Evolutionary conservation across 2,113 vertebrate genomes (phyloP), one percentile per base, ranked within the genome.

Genomic region (Aix galericulata): DNA sequence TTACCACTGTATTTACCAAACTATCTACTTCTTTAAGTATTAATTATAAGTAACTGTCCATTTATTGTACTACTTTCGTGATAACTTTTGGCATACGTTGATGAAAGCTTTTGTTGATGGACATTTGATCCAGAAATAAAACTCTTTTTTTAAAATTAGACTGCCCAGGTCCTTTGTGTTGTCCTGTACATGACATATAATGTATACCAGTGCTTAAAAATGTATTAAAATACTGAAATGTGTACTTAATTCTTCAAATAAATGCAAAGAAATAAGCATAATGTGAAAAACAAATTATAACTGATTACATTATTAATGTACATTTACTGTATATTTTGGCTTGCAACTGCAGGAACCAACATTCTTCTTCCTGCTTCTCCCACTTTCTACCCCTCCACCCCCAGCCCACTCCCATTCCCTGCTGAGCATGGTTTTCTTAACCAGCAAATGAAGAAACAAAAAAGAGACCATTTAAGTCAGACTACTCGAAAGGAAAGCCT

Each of bases 381-480:
- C 15, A 44, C 23, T 56, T 56, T 17, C 5, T 42, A 71, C 0
- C 27, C 48, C 82, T 46, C 20, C 46, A 48, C 46, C 9, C 12
- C 48, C 63, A 50, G 13, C 50, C 79, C 56, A 86, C 13, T 67
- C 48, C 69, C 46, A 1, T 83, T 90, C 76, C 90, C 92, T 93
- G 94, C 93, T 88, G 90, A 48, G 82, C 55, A 32, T 60, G 38
- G 66, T 80, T 96, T 95, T 87, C 84, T 75, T 64, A 88, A 72
- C 81, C 23, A 38, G 72, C 84, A 63, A 59, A 89, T 88, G 71
- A 78, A 34, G 89, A 93, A 95, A 95, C 89, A 96, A 92, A 96
- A 95, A 89, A 63, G 66, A 7, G 58, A 78, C 84, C 84, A 89
- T 96, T 94, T 68, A 87, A 93, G 82, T 92, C 82, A 94, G 86